Percentiles rank a stretch among this genome's conserved stretches.
Conservation (phyloP, 2,888 invertebrate species). For the Lepidocyrtoides sp. region DNA sequence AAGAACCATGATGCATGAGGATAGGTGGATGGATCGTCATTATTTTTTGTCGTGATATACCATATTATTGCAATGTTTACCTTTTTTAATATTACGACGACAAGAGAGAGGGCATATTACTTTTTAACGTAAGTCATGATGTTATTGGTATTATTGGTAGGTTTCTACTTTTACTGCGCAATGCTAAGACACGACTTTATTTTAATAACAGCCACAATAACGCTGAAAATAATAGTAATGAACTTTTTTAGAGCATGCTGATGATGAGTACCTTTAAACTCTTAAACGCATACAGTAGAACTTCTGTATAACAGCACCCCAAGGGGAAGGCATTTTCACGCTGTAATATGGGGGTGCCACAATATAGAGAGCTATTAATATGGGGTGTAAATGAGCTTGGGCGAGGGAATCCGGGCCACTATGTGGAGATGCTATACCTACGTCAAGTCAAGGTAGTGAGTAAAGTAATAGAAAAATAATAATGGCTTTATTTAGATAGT, state of each 20-base stretch:
- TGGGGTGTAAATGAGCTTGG: no score
- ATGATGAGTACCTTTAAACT: neutral
- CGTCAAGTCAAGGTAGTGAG: neutral
- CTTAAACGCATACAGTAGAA: no score
- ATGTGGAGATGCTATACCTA: no score
- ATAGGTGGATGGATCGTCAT: neutral
- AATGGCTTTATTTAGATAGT: neutral
- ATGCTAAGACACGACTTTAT: conserved; percentile 13
- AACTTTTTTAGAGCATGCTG: conserved; percentile 33
- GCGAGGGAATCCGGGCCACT: no score
- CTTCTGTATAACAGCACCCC: no score
- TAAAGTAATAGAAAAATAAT: neutral
- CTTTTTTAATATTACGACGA: conserved; percentile 19
- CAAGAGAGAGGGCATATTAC: neutral
- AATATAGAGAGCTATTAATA: no score
- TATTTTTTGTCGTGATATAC: conserved; percentile 30
- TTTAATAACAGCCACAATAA: conserved; percentile 7
- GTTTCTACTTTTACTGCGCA: neutral
- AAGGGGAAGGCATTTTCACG: no score
- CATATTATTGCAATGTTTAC: conserved; percentile 17
- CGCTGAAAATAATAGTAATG: conserved; percentile 19
- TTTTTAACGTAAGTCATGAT: neutral
- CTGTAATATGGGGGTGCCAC: no score
- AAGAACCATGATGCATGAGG: neutral
- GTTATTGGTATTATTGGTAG: neutral